Base-by-base conservation (phyloP, 1,140 invertebrate species). In the Rhizoglyphus robini region DNA sequence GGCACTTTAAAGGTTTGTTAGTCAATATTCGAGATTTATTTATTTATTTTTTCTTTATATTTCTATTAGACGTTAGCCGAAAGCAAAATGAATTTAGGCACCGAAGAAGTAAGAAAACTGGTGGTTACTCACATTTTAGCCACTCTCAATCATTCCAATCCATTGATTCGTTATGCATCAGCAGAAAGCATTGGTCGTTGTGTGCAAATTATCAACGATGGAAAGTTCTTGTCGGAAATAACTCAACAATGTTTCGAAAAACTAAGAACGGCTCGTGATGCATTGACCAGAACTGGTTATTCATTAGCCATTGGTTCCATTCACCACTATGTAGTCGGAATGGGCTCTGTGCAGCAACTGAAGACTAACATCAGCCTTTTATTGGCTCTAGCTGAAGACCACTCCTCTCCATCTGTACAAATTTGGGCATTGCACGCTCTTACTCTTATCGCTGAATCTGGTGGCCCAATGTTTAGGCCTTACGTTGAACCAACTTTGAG, bases 361-460 rank as follows among this genome's bases (percentile, higher is more conserved):
- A 92, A 90, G 71, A 92, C 88, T 4, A 90, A 87, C 75, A 88
- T 98, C 66, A 92, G 89, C 51, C 95, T 97, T 72, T 76, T 98
- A 25, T 76, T 97, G 4, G 92, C 94, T 27, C 77, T 98, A 3
- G 92, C 92, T 0, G 93, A 98, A 78, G 94, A 98, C 77, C 84
- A 83, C 51, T 84, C 87, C 1, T 88, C 88, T 59, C 86, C 89
- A 18, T 83, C 90, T 70, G 88, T 95, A 30, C 92, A 96, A 82
- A 87, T 95, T 34, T 99, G 96, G 96, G 87, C 95, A 0, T 77
- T 99, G 3, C 90, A 98, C 79, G 93, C 94, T 1, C 75, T 99
- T 34, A 87, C 90, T 8, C 81, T 98, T 65, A 93, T 99, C 66
- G 93, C 93, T 29, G 94, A 98, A 75, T 96, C 93, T 5, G 94